A percentile compares a stretch with the other conserved stretches of the same genome.
Evolutionary conservation across 2,888 invertebrate genomes (phyloP).

Genomic region (Rosalia funebris): DNA sequence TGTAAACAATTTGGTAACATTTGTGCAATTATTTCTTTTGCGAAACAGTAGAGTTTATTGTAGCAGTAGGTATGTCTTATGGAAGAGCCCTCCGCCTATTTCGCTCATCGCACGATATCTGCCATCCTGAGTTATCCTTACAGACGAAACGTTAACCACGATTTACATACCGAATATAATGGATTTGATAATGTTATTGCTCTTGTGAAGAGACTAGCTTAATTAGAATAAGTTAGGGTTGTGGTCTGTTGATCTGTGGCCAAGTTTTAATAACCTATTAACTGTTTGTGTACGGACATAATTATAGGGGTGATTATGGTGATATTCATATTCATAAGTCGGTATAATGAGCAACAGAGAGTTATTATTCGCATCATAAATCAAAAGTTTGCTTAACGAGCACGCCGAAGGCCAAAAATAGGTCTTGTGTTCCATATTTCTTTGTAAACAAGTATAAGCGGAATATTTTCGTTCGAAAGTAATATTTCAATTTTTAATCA

Average conservation of each 20-base stretch:
- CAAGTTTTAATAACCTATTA: constrained; percentile 29
- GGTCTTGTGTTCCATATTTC: background rate
- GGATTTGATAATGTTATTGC: constrained; percentile 25
- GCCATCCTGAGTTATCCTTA: constrained; percentile 17
- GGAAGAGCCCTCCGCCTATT: constrained; percentile 1
- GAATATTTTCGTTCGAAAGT: no score
- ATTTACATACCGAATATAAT: constrained; percentile 18
- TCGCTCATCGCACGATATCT: background rate
- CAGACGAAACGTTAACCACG: constrained; percentile 13
- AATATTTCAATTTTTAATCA: no score
- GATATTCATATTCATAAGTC: constrained; percentile 27
- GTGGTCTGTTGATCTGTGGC: constrained; percentile 28
- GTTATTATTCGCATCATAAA: constrained; percentile 26
- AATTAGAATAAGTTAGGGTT: constrained; percentile 28
- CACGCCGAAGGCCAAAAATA: background rate
- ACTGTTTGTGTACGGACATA: constrained; percentile 26
- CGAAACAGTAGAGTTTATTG: no score
- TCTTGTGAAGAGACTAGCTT: constrained; percentile 22
- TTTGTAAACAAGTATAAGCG: no score
- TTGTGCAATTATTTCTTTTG: no score
- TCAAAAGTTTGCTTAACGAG: constrained; percentile 11
- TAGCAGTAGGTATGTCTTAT: background rate
- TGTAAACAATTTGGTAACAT: no score
- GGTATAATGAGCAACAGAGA: constrained; percentile 17
- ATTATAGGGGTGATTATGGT: constrained; percentile 27